Percentiles rank a stretch among this genome's conserved stretches.
Conservation (phyloP, 2,888 invertebrate genomes). For the Helleia helle region DNA sequence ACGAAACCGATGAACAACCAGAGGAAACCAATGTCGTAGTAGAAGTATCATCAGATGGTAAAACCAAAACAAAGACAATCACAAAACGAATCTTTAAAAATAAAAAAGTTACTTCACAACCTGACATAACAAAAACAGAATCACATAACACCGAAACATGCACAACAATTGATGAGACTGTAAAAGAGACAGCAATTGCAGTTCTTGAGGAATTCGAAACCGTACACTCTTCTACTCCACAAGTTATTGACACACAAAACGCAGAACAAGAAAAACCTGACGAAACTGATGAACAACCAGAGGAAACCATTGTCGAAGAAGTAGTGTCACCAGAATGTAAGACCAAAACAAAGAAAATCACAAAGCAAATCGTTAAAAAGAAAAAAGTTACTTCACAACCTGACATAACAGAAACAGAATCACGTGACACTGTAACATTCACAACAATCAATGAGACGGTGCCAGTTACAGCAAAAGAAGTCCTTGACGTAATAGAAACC, state of each 20-base stretch:
- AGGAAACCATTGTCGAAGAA: slow-evolving; percentile 19
- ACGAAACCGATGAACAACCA: no score
- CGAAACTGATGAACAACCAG: slow-evolving; percentile 28
- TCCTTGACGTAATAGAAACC: no score
- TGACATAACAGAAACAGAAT: no score
- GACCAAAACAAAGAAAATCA: neutral
- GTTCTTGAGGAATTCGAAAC: slow-evolving; percentile 25
- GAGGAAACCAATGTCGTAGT: no score
- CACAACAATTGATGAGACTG: no score
- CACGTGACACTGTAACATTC: no score
- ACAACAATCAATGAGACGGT: no score
- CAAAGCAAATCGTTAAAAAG: neutral
- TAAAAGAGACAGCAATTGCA: no score
- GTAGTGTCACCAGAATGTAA: neutral
- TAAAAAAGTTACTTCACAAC: neutral
- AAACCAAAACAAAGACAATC: neutral
- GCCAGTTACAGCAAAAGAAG: no score
- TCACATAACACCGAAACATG: slow-evolving; percentile 17
- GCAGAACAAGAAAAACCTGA: slow-evolving; percentile 22
- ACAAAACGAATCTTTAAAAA: neutral
- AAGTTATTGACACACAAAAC: slow-evolving; percentile 28
- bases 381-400: neutral
- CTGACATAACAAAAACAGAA: neutral
- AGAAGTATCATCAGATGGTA: neutral
- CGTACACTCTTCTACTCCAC: slow-evolving; percentile 20